Percentiles rank a stretch among this genome's conserved stretches.
These are phyloP conservation scores for Orientallactaga sibirica DNA, from an alignment of 2,797 vertebrate species.

Conservation along the genomic window DNA sequence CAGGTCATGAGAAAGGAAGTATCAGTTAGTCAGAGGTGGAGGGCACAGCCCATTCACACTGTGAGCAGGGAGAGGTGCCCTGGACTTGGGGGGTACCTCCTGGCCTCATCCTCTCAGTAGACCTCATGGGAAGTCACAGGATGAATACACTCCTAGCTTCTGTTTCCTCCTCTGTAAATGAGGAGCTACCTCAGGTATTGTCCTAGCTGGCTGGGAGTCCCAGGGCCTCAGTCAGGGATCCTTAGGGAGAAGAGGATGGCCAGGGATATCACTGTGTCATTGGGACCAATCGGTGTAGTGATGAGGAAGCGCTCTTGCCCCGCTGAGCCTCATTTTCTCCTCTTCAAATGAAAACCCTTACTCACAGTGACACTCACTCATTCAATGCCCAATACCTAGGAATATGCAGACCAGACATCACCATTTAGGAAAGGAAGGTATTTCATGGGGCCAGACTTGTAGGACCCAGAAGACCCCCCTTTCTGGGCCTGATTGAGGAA, in stretches of 20 bases:
- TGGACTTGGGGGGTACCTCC: background rate
- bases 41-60: background rate
- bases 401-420: background rate
- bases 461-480: background rate
- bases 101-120: background rate
- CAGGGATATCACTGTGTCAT: background rate
- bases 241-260: background rate
- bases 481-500: background rate
- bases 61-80: background rate
- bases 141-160: background rate
- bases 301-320: background rate
- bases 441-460: background rate
- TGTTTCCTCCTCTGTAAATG: background rate
- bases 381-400: background rate
- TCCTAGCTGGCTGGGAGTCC: background rate
- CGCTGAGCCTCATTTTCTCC: slow-evolving; percentile 1
- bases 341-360: background rate
- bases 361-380: no score
- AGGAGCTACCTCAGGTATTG: background rate
- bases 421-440: background rate
- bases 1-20: background rate
- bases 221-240: background rate
- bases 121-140: background rate
- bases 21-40: background rate
- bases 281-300: background rate